phyloP scores from a whole-genome alignment of 2,888 invertebrate species.

The Ametastegia equiseti region DNA sequence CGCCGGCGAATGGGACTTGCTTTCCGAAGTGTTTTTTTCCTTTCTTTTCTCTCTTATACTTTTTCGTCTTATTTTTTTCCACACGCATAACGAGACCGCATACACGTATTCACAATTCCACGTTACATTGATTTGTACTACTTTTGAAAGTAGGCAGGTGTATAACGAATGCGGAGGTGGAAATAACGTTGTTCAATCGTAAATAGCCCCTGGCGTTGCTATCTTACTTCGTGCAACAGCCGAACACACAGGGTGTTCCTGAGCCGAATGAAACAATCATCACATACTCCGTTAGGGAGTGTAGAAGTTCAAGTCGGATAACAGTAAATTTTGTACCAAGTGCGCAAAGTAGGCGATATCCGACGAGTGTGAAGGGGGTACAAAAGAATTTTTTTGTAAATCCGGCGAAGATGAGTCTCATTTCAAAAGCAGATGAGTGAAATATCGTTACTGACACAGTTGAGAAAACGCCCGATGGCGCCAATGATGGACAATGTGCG shows the following conservation, averaged over 20 bases:
- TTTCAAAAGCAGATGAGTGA: no score
- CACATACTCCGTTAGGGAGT: no score
- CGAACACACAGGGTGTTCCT: not conserved
- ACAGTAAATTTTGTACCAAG: no score
- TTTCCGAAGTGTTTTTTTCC: slow-evolving; percentile 13
- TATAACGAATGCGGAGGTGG: not conserved
- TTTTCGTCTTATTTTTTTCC: not conserved
- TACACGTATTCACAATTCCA: not conserved
- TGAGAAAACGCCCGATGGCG: no score
- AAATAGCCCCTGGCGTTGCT: not conserved
- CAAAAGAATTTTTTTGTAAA: no score
- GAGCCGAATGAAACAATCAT: not conserved
- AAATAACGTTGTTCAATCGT: not conserved
- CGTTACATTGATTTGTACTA: not conserved
- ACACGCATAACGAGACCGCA: not conserved
- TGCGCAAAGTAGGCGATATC: no score
- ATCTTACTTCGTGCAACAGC: not conserved
- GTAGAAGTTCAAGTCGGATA: no score
- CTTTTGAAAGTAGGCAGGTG: slow-evolving; percentile 26
- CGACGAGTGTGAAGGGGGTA: no score
- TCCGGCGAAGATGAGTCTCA: no score
- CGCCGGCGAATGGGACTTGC: slow-evolving; percentile 31
- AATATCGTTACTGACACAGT: no score
- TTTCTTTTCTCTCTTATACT: not conserved
- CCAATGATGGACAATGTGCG: no score